Conservation (phyloP, 2,888 invertebrate genomes). For the Phengaris alcon region DNA sequence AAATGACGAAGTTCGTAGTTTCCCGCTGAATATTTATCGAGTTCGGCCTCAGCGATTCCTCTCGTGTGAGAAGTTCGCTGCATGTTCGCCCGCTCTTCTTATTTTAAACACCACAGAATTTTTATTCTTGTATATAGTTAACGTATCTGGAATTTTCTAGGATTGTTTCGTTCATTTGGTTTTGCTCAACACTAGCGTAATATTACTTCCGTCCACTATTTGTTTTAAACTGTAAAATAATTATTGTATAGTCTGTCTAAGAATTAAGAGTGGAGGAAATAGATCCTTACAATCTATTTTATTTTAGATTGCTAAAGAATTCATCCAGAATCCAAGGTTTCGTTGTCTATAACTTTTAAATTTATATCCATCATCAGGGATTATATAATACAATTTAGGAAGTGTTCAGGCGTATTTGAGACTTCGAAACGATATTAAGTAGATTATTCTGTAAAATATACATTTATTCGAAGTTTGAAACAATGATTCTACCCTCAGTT, state of each 20-base stretch:
- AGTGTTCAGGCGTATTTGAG: constrained; percentile 22
- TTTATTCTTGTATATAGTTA: neutral
- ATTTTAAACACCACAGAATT: neutral
- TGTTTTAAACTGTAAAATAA: too few relatives aligned
- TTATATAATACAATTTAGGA: constrained; percentile 11
- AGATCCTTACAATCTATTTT: too few relatives aligned
- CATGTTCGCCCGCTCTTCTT: constrained; percentile 6
- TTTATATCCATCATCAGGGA: neutral
- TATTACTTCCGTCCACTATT: neutral
- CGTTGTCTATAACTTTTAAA: neutral
- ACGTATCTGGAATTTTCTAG: neutral
- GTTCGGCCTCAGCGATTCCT: constrained; percentile 5
- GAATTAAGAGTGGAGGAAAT: too few relatives aligned
- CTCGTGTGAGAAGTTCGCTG: constrained; percentile 11
- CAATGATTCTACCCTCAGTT: constrained; percentile 8
- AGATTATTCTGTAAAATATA: constrained; percentile 23
- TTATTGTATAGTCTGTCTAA: too few relatives aligned
- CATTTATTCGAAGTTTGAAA: constrained; percentile 16
- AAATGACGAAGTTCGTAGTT: constrained; percentile 14
- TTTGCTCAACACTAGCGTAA: neutral
- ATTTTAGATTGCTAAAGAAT: too few relatives aligned
- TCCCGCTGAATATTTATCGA: constrained; percentile 19
- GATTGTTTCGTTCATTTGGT: neutral
- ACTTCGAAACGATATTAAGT: constrained; percentile 18
- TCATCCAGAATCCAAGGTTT: neutral